Evolutionary conservation across 2,113 vertebrate species (phyloP), one percentile per base, ranked within the genome.

Genomic region (Sprattus sprattus): DNA sequence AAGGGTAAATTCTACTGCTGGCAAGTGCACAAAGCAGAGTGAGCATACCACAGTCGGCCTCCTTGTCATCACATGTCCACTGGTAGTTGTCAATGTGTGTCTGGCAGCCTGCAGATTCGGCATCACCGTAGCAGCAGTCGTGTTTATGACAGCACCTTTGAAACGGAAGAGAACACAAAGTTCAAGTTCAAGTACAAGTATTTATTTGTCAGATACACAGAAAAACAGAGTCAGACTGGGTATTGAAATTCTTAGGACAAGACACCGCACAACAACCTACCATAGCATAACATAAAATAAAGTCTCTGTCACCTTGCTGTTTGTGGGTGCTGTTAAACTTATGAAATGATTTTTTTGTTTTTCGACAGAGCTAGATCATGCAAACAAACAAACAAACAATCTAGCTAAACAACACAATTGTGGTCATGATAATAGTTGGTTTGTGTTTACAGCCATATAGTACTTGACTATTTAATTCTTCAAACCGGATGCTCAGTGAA

Each of bases 121-220:
- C 96, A 10, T 92, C 86, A 18, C 91, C 95, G 5, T 96, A 96
- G 89, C 96, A 96, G 87, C 95, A 96, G 44, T 96, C 96, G n/a
- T 96, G 96, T 83, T 88, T 94, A 89, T 95, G 94, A 80, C 96
- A 96, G 84, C 96, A 96, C 95, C 96, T 96, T 45, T 28, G 78
- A n/a, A 60, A 28, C 44, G 9, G 45, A 18, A 82, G 47, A 75
- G 32, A 85, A 85, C 60, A 60, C 45, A 13, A 57, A n/a, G n/a
- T n/a, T n/a, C n/a, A n/a, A n/a, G n/a, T n/a, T n/a, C n/a, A n/a
- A n/a, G n/a, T n/a, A n/a, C n/a, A n/a, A n/a, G n/a, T n/a, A n/a
- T n/a, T n/a, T n/a, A n/a, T n/a, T n/a, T n/a, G n/a, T n/a, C n/a
- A n/a, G n/a, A n/a, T n/a, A n/a, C n/a, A n/a, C n/a, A n/a, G n/a